Evolutionary conservation across 2,888 invertebrate genomes (phyloP).

Genomic region (Mythimna ferrago): DNA sequence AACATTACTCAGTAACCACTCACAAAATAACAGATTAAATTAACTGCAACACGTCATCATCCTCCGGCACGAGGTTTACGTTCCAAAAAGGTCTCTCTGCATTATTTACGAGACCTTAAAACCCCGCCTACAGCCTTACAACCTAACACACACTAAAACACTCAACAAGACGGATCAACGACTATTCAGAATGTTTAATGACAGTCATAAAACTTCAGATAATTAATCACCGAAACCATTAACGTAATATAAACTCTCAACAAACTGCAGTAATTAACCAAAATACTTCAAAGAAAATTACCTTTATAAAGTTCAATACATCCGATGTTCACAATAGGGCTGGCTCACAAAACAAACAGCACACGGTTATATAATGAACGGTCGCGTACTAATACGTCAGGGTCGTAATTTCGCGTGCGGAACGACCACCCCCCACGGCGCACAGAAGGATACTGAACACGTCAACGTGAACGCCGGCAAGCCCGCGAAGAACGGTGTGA

Average conservation of each 20-base stretch:
- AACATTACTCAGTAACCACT: conserved; percentile 22
- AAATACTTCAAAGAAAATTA: conserved; percentile 61
- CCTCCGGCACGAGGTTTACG: conserved; percentile 27
- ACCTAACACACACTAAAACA: conserved; percentile 47
- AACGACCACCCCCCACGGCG: conserved; percentile 72
- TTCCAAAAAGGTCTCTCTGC: conserved; percentile 44
- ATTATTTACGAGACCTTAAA: conserved; percentile 61
- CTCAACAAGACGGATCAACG: conserved; percentile 41
- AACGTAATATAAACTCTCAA: conserved; percentile 19
- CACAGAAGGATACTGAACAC: conserved; percentile 80
- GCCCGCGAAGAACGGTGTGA: conserved; percentile 82
- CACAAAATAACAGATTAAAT: conserved; percentile 29
- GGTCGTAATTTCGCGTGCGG: conserved; percentile 63
- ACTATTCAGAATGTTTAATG: conserved; percentile 39
- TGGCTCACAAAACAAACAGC: conserved; percentile 84
- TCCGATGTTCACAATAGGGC: conserved; percentile 70
- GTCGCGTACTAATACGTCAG: conserved; percentile 80
- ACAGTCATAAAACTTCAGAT: conserved; percentile 42
- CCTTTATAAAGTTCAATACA: conserved; percentile 70
- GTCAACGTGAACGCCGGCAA: conserved; percentile 76
- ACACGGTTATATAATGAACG: conserved; percentile 86
- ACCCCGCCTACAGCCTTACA: conserved; percentile 38
- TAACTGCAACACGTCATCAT: conserved; percentile 55
- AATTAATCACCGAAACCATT: conserved; percentile 40
- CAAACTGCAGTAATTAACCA: conserved; percentile 32